Evolutionary conservation across 2,113 vertebrate genomes (phyloP), one percentile per base, ranked within the genome.

Genomic region (Cyanoramphus novaezelandiae): DNA sequence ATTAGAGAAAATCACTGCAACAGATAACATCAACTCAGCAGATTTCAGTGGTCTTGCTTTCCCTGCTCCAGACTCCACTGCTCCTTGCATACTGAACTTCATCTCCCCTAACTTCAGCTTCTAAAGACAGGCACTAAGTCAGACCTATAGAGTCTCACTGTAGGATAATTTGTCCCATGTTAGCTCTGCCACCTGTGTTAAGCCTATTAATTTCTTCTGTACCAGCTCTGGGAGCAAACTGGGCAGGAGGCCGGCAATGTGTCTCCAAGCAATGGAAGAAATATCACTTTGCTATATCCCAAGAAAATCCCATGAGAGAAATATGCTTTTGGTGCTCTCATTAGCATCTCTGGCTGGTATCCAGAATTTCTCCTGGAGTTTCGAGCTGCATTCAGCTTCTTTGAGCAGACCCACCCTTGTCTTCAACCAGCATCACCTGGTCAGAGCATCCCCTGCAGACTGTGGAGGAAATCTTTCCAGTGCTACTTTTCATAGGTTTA

Each of bases 1-100:
- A 96, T 96, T 95, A 92, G 81, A 96, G 93, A 75, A 95, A 89
- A 96, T 92, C 88, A 69, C 78, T 89, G 65, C 88, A 39, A 55
- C 14, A 70, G 86, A 70, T 89, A 93, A 70, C 44, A 91, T 82
- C 81, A 86, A 33, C 82, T 80, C 57, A 35, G 63, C 41, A 84
- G 79, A 93, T 93, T 78, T 65, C 78, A 80, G 10, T 17, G 87
- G 62, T 94, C 67, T 90, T 35, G 15, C 44, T 91, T 62, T 82
- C 67, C 44, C 37, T 4, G 2, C 67, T 84, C 77, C 77, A 50
- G 83, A 50, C 29, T 53, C 76, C 3, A 5, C 68, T 4, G 3
- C 53, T 75, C 72, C 21, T 81, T 28, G 29, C 47, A 31, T 13
- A 8, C 14, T 25, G 74, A 71, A 13, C 29, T 64, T 72, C 67